Evolutionary conservation across 2,888 invertebrate species (phyloP).

Genomic region (Diadromus collaris): DNA sequence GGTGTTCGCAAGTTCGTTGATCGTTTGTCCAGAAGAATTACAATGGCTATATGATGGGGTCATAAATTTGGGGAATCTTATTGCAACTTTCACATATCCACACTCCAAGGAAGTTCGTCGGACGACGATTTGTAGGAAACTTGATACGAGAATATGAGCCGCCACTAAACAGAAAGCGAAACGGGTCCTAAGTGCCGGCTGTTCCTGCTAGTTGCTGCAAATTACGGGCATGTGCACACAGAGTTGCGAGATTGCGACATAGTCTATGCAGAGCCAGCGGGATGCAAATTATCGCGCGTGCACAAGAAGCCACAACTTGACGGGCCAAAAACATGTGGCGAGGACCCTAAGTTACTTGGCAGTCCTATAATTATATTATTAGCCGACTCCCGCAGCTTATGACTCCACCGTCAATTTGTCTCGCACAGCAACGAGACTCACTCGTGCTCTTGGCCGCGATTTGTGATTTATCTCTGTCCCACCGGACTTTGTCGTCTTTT

Average conservation of each 20-base stretch:
- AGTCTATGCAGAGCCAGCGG: constrained; percentile 11
- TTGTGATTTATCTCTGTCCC: constrained; percentile 76
- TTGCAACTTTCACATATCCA: neutral
- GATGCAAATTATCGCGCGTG: constrained; percentile 55
- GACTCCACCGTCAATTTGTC: constrained; percentile 76
- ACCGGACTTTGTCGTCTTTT: constrained; percentile 61
- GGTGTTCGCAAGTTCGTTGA: neutral
- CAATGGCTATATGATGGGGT: neutral
- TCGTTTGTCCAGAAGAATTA: neutral
- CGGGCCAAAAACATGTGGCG: constrained; percentile 8
- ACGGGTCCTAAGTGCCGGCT: neutral
- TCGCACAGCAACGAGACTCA: constrained; percentile 70
- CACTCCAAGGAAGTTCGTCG: neutral
- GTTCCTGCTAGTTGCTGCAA: constrained; percentile 22
- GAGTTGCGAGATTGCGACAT: neutral
- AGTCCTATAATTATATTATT: constrained; percentile 78
- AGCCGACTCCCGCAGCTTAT: constrained; percentile 74
- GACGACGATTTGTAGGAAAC: no score
- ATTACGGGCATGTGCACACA: constrained; percentile 38
- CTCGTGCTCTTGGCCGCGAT: constrained; percentile 69
- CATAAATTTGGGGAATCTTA: neutral
- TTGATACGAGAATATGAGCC: no score
- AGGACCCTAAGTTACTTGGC: constrained; percentile 44
- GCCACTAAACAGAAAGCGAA: neutral
- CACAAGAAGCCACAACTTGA: constrained; percentile 49